phyloP scores from a whole-genome alignment of 2,888 invertebrate genomes.

The Branchipolynoe longqiensis region DNA sequence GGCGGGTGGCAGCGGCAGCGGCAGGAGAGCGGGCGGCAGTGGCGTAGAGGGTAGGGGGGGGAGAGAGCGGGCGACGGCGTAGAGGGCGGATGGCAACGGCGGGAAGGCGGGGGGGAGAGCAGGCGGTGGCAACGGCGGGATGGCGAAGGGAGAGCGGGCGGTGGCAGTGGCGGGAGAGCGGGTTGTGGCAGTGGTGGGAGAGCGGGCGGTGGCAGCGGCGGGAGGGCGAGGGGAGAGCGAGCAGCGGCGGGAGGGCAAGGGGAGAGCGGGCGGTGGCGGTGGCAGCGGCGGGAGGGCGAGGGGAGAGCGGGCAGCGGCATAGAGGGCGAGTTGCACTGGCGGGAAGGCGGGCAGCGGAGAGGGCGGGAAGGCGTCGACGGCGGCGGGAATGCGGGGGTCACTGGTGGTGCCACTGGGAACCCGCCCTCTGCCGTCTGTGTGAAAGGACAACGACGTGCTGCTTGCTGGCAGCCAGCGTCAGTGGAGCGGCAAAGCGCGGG shows the following conservation, averaged over 20 bases:
- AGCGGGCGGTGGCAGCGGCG: neutral
- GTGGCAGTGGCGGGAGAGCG: too few species aligned
- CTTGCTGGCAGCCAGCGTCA: constrained; percentile 9
- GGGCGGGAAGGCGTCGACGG: too few species aligned
- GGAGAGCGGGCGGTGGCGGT: neutral
- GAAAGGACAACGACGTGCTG: constrained; percentile 36
- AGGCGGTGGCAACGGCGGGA: too few species aligned
- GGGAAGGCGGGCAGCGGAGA: too few species aligned
- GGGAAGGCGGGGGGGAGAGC: neutral
- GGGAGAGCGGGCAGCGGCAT: too few species aligned
- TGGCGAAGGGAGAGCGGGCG: neutral
- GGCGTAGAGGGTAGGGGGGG: too few species aligned
- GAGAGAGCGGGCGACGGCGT: too few species aligned
- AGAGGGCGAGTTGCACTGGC: too few species aligned
- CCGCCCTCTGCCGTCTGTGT: neutral
- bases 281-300: too few species aligned
- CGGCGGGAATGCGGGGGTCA: neutral
- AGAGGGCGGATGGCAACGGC: neutral
- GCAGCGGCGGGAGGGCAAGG: neutral
- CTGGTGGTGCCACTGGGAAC: neutral
- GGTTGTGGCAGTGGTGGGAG: too few species aligned
- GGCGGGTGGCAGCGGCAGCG: too few species aligned
- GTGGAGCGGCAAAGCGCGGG: neutral
- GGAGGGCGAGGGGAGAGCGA: neutral
- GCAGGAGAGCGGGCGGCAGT: too few species aligned